These are phyloP conservation scores for Lucilia cuprina DNA, from an alignment of 1,140 invertebrate species.

Conservation along the genomic window DNA sequence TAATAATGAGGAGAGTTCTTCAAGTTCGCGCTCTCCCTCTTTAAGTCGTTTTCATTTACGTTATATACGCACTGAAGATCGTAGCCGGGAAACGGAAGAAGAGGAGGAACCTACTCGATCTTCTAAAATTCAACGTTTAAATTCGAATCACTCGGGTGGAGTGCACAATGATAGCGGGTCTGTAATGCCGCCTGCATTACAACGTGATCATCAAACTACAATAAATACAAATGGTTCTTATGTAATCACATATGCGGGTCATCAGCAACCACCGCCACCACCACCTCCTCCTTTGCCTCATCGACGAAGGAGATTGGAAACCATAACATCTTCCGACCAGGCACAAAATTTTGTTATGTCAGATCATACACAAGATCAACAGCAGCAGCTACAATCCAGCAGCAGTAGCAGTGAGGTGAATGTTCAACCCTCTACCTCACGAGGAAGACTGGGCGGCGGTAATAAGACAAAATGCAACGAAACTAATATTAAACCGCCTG, in stretches of 20 bases:
- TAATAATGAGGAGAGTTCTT: background rate
- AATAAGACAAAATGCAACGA: background rate
- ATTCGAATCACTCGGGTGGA: background rate
- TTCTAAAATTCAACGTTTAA: constrained; percentile 15
- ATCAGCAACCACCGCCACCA: constrained; percentile 22
- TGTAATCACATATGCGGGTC: constrained; percentile 54
- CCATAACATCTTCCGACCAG: background rate
- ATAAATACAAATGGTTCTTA: constrained; percentile 44
- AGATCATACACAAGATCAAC: background rate
- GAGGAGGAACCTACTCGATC: background rate
- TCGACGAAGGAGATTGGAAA: background rate
- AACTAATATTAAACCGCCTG: constrained; percentile 36
- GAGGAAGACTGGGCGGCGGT: background rate
- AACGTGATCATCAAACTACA: constrained; percentile 19
- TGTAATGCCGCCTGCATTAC: background rate
- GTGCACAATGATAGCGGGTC: background rate
- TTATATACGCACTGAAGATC: background rate
- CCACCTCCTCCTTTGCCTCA: background rate
- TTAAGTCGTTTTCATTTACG: constrained; percentile 11
- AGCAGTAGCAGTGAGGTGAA: background rate
- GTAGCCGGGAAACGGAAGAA: background rate
- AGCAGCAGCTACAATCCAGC: background rate
- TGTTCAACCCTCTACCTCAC: background rate
- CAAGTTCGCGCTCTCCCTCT: background rate
- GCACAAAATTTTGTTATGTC: constrained; percentile 6